Percentiles rank a stretch among this genome's conserved stretches.
phyloP scores from a whole-genome alignment of 2,113 vertebrate genomes.

The Chlorodrepanis virens region DNA sequence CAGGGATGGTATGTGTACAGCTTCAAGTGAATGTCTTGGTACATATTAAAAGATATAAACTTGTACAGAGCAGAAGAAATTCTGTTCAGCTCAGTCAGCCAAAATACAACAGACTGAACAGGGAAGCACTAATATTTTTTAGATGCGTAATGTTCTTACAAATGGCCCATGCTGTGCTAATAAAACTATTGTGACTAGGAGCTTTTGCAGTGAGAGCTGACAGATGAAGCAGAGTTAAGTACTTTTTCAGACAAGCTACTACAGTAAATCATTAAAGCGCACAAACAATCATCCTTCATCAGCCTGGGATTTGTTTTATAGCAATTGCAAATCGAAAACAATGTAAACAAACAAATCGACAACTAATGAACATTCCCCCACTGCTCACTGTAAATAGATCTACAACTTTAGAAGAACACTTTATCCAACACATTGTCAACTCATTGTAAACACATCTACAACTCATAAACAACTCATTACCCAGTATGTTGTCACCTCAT shows the following conservation, averaged over 20 bases:
- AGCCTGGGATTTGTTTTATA: slow-evolving; percentile 75
- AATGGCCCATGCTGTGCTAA: slow-evolving; percentile 77
- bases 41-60: slow-evolving; percentile 34
- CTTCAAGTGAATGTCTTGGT: neutral
- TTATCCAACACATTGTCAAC: slow-evolving; percentile 83
- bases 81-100: slow-evolving; percentile 58
- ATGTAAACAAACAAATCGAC: slow-evolving; percentile 83
- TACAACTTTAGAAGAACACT: slow-evolving; percentile 79
- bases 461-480: slow-evolving; percentile 84
- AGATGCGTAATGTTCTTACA: slow-evolving; percentile 71
- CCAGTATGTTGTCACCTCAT: slow-evolving; percentile 80
- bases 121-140: slow-evolving; percentile 69
- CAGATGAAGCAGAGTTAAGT: slow-evolving; percentile 78
- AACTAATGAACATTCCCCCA: slow-evolving; percentile 78
- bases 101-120: slow-evolving; percentile 67
- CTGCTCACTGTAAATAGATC: slow-evolving; percentile 76
- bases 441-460: slow-evolving; percentile 84
- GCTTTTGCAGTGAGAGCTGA: slow-evolving; percentile 76
- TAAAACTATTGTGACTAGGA: slow-evolving; percentile 79
- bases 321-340: slow-evolving; percentile 80
- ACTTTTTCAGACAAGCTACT: slow-evolving; percentile 76
- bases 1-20: neutral
- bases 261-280: slow-evolving; percentile 78
- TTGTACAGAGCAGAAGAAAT: slow-evolving; percentile 58
- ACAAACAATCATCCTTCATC: slow-evolving; percentile 78